Percentiles rank a stretch among this genome's conserved stretches.
These are phyloP conservation scores for Acrobasis repandana DNA, from an alignment of 2,888 invertebrate genomes.

Conservation along the genomic window DNA sequence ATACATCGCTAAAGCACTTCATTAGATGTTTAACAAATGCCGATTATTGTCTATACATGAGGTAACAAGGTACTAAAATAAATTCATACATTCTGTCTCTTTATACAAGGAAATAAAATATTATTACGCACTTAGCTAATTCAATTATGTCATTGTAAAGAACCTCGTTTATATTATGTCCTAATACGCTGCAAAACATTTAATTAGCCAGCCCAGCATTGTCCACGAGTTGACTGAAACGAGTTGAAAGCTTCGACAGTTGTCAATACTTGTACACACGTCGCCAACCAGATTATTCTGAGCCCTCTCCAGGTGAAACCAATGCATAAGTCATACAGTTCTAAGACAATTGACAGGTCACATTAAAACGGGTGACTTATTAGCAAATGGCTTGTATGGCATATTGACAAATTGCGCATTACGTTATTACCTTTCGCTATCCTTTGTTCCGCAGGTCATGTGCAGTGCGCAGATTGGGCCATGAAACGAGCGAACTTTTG, in stretches of 20 bases:
- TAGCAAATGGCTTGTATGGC: constrained; percentile 32
- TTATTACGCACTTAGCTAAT: too few species aligned
- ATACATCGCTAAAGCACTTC: too few species aligned
- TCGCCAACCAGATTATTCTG: constrained; percentile 1
- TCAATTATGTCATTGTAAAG: not conserved
- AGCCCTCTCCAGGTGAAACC: not conserved
- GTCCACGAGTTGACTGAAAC: constrained; percentile 11
- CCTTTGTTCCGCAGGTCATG: constrained; percentile 22
- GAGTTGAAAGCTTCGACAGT: constrained; percentile 9
- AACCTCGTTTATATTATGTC: not conserved
- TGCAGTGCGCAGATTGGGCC: constrained; percentile 8
- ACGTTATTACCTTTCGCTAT: constrained; percentile 37
- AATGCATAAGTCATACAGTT: not conserved
- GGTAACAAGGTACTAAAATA: too few species aligned
- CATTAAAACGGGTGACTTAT: constrained; percentile 22
- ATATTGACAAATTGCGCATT: constrained; percentile 45
- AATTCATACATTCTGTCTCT: too few species aligned
- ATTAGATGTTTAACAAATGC: too few species aligned
- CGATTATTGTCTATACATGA: too few species aligned
- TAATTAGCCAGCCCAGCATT: not conserved
- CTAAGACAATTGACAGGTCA: constrained; percentile 17
- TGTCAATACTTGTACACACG: constrained; percentile 8
- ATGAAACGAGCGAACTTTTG: not conserved
- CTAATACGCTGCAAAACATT: constrained; percentile 12
- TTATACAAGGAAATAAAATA: too few species aligned